phyloP scores from a whole-genome alignment of 2,797 vertebrate species.

The Urophycis tenuis region DNA sequence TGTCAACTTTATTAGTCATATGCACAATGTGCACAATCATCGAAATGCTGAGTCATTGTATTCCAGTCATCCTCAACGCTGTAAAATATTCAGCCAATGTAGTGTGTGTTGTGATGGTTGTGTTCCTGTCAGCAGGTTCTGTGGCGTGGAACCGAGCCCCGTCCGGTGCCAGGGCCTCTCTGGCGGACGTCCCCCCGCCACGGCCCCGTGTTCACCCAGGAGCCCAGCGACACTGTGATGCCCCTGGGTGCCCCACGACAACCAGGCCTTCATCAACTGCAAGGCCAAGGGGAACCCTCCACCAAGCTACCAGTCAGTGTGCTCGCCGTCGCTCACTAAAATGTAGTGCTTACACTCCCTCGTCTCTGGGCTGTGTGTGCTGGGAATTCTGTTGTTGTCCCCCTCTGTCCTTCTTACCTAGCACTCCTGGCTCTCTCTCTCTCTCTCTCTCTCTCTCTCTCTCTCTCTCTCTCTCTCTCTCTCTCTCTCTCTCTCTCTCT shows the following conservation, averaged over 20 bases:
- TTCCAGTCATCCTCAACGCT: neutral
- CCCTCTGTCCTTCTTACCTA: neutral
- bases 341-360: neutral
- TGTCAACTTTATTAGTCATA: too few species aligned
- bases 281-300: slow-evolving; percentile 85
- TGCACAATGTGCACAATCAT: too few species aligned
- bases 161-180: slow-evolving; percentile 27
- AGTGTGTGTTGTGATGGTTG: neutral
- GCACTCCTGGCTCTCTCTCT: neutral
- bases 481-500: neutral
- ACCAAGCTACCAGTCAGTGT: slow-evolving; percentile 75
- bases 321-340: neutral
- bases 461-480: neutral
- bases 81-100: neutral
- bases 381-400: neutral
- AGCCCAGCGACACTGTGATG: slow-evolving; percentile 82
- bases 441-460: neutral
- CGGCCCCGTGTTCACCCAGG: slow-evolving; percentile 86
- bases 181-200: slow-evolving; percentile 73
- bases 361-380: neutral
- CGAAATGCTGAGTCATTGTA: too few species aligned
- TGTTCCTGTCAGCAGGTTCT: slow-evolving; percentile 27
- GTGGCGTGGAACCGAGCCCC: slow-evolving; percentile 14
- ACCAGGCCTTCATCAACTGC: slow-evolving; percentile 84
- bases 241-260: slow-evolving; percentile 82